A percentile compares a stretch with the other conserved stretches of the same genome.
Conservation (phyloP, 2,888 invertebrate species). For the Caenorhabditis angaria region DNA sequence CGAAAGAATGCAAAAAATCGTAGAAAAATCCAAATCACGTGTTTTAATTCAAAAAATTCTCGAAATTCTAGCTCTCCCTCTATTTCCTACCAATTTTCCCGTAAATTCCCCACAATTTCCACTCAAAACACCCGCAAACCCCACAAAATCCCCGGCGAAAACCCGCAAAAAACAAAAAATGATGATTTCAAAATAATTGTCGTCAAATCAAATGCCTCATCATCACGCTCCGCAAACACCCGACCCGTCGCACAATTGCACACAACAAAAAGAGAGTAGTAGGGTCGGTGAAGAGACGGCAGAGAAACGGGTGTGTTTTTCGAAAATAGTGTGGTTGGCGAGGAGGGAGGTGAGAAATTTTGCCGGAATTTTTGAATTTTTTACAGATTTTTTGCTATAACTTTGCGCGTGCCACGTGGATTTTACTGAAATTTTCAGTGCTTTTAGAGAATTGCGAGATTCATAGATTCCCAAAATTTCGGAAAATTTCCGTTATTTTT, state of each 20-base stretch:
- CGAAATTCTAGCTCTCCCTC: neutral
- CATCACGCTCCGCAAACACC: neutral
- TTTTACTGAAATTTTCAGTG: neutral
- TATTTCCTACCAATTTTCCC: no score
- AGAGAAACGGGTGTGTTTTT: constrained; percentile 6
- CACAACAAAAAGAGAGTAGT: neutral
- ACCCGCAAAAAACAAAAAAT: neutral
- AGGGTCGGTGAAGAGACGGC: neutral
- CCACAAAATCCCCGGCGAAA: neutral
- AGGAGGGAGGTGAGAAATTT: neutral
- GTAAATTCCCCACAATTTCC: no score
- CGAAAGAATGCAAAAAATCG: no score
- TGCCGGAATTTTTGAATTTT: neutral
- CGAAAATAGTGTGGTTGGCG: neutral
- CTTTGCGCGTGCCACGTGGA: neutral
- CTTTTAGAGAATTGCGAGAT: neutral
- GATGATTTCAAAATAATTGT: neutral
- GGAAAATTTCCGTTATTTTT: neutral
- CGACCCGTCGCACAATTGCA: neutral
- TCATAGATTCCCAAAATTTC: neutral
- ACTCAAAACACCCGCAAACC: no score
- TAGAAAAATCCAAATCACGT: no score
- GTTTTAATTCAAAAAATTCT: neutral
- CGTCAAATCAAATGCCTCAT: neutral
- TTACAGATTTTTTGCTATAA: neutral